Base-by-base conservation (phyloP, 2,888 invertebrate species). In the Hedya salicella region DNA sequence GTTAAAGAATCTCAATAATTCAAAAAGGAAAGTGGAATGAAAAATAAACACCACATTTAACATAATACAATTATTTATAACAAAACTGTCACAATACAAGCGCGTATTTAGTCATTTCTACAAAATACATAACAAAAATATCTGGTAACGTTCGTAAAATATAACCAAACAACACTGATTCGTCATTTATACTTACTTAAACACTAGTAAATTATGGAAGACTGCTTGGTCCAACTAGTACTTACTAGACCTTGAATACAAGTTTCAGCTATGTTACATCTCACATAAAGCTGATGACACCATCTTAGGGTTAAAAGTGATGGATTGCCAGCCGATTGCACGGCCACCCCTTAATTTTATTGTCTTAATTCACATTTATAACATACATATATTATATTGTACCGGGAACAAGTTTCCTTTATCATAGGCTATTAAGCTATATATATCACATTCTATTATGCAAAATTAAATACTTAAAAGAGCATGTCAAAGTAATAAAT, bases 161-260 rank as follows among this genome's bases (percentile, higher is more conserved):
- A 25, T 11, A 14, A 49, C n/a, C 25, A 46, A 59, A 14, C 13
- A 59, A 59, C 44, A 56, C 9, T 17, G n/a, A 56, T 56, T 44
- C n/a, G 46, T 57, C 1, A 46, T 46, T 44, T 32, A 32, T 19
- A 49, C 49, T 49, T 60, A 36, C 52, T 53, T 53, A 62, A n/a
- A 50, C 3, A n/a, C 21, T 53, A 25, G 1, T 30, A 63, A 48
- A 14, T 17, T 57, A 65, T 17, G 64, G 64, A 65, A 65, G 64
- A 65, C 64, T 17, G n/a, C 14, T 59, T 65, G 65, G 59, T 46
- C 52, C 52, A 57, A 30, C 14, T 32, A 46, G 17, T 57, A 32
- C 46, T 46, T 13, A 44, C 9, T 17, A 32, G 17, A 44, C 32
- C 13, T 9, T 4, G 6, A 32, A 32, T 44, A 32, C 13, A 17